phyloP scores from a whole-genome alignment of 2,888 invertebrate genomes.

The Tenthredo mesomela region DNA sequence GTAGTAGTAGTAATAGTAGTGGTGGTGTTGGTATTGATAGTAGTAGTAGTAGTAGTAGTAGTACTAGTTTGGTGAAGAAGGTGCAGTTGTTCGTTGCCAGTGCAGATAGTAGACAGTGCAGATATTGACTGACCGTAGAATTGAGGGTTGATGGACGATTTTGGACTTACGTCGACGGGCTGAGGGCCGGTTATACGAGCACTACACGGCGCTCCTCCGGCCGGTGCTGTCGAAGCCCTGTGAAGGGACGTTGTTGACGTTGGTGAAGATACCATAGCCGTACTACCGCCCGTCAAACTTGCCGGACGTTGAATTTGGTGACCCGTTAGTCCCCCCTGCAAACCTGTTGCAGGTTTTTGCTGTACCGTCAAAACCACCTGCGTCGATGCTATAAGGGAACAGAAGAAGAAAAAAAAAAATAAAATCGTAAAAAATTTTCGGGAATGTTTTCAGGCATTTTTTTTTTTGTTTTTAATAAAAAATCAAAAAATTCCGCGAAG shows the following conservation, averaged over 20 bases:
- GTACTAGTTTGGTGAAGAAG: constrained; percentile 10
- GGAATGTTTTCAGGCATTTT: not conserved
- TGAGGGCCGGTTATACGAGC: constrained; percentile 90
- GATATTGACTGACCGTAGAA: constrained; percentile 31
- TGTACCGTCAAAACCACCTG: constrained; percentile 87
- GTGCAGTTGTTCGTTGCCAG: not conserved
- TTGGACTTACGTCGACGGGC: constrained; percentile 91
- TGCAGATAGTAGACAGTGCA: constrained; percentile 29
- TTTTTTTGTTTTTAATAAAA: not conserved
- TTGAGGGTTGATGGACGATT: constrained; percentile 40
- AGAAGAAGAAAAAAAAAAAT: not conserved
- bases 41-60: not conserved
- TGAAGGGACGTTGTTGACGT: constrained; percentile 75
- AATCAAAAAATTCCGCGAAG: not conserved
- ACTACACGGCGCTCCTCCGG: constrained; percentile 80
- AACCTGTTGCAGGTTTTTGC: constrained; percentile 78
- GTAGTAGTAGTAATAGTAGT: not conserved
- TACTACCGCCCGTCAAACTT: constrained; percentile 72
- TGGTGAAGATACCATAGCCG: constrained; percentile 71
- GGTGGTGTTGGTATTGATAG: not conserved
- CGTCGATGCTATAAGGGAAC: constrained; percentile 81
- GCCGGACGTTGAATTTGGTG: constrained; percentile 78
- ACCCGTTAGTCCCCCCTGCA: constrained; percentile 78
- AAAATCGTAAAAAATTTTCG: not conserved
- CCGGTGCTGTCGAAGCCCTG: constrained; percentile 72